Conservation (phyloP, 2,888 invertebrate species). For the Apamea crenata region DNA sequence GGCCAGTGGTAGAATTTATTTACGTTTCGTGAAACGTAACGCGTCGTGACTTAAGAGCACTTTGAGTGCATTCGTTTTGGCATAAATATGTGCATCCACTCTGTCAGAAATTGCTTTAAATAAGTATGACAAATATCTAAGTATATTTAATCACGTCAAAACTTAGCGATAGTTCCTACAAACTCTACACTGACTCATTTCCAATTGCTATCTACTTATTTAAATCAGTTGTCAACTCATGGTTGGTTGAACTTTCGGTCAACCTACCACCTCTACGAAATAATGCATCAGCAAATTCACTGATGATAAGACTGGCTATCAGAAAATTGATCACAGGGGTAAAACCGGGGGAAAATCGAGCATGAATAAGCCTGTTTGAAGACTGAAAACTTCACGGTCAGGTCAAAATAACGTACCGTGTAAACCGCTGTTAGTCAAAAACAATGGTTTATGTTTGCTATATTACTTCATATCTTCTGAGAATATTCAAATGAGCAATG, state of each 20-base stretch:
- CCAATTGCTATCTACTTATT: neutral
- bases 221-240: neutral
- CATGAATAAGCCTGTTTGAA: neutral
- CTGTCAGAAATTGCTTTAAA: no score
- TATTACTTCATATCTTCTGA: slow-evolving; percentile 36
- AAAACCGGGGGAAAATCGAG: neutral
- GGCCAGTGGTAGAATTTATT: neutral
- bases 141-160: neutral
- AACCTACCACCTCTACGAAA: neutral
- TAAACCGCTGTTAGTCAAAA: slow-evolving; percentile 10
- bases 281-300: neutral
- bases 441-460: slow-evolving; percentile 23
- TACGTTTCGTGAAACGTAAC: neutral
- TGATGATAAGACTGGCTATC: neutral
- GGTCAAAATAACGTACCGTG: neutral
- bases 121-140: neutral
- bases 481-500: slow-evolving; percentile 47
- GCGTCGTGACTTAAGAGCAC: neutral
- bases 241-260: neutral
- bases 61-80: neutral
- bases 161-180: neutral
- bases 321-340: no score
- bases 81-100: neutral
- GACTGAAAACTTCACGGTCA: neutral
- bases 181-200: neutral